Base-by-base conservation (phyloP, 53 echinoderm and acorn worm genomes). In the Pentamera pediparva region DNA sequence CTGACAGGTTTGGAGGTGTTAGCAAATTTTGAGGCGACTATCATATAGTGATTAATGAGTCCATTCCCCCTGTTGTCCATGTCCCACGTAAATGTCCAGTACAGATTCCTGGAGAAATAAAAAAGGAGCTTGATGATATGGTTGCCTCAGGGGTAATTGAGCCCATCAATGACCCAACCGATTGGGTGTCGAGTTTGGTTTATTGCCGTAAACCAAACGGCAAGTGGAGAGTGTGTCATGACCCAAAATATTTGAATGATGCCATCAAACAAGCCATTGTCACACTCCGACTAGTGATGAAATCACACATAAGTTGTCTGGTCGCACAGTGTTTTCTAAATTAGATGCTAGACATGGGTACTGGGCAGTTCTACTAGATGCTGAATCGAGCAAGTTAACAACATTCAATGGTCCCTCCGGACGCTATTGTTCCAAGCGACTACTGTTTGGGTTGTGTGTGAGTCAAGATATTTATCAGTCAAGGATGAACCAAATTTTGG, bases 91-190 rank as follows among this genome's bases (percentile, higher is more conserved):
- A 70, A 69, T 88, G 83, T 37, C 79, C 79, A 8, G 37, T 88
- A 32, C 65, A 65, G 15, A 67, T 88, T 5, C 74, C 56, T 34
- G 83, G 79, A 37, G 89, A 88, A 10, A 57, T 83, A 15, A 87
- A 87, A 37, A 78, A 74, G 32, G 80, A 83, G 35, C n/a, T 79
- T 10, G 88, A 88, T 74, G 63, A 82, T 5, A 87, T 87, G 87
- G 75, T 61, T 11, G 20, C 45, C 5, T 21, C 75, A 33, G 77
- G 54, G 13, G 79, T 78, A 37, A 84, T 84, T 37, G 70, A 36
- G 24, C 39, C 27, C 5, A 74, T 77, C 3, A 62, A 36, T 33
- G 80, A 85, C 29, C 80, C 86, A 25, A 86, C 86, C 10, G 72
- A 86, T 30, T 80, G 86, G 81, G n/a, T n/a, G n/a, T n/a, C n/a